Conservation (phyloP, 2,113 vertebrate species). For the Chamaea fasciata region DNA sequence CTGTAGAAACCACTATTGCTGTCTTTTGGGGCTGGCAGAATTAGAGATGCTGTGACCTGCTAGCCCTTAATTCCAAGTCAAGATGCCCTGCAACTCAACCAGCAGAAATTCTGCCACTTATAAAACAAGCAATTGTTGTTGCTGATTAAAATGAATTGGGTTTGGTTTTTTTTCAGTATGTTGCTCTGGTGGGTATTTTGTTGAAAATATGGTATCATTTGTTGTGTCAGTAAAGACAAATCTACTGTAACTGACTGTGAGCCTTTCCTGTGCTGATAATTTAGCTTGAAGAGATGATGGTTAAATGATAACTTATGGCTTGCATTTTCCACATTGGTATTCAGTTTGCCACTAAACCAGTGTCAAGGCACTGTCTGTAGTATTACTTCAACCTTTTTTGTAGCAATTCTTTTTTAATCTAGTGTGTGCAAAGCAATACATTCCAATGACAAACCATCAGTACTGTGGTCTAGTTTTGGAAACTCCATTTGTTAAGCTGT, state of each 20-base stretch:
- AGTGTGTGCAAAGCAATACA: not conserved
- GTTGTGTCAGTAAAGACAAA: not conserved
- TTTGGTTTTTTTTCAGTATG: not conserved
- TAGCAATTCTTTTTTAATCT: not conserved
- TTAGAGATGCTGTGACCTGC: not conserved
- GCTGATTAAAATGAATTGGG: not conserved
- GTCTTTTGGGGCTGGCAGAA: not conserved
- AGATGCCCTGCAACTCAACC: not conserved
- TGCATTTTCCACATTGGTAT: not conserved
- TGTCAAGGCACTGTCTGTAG: not conserved
- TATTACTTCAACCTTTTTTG: not conserved
- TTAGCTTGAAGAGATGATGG: not conserved
- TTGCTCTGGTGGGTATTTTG: not conserved
- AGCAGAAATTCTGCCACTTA: not conserved
- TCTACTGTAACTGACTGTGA: not conserved
- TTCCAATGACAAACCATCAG: not conserved
- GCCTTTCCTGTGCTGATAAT: not conserved
- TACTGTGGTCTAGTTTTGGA: not conserved
- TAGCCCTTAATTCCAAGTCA: not conserved
- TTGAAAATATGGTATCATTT: not conserved
- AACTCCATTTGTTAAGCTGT: not conserved
- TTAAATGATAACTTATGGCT: not conserved
- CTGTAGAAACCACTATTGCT: not conserved
- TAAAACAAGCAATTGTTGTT: not conserved
- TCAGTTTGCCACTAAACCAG: not conserved